Base-by-base conservation (phyloP, 2,888 invertebrate species). In the Pseudeuparius sepicola region DNA sequence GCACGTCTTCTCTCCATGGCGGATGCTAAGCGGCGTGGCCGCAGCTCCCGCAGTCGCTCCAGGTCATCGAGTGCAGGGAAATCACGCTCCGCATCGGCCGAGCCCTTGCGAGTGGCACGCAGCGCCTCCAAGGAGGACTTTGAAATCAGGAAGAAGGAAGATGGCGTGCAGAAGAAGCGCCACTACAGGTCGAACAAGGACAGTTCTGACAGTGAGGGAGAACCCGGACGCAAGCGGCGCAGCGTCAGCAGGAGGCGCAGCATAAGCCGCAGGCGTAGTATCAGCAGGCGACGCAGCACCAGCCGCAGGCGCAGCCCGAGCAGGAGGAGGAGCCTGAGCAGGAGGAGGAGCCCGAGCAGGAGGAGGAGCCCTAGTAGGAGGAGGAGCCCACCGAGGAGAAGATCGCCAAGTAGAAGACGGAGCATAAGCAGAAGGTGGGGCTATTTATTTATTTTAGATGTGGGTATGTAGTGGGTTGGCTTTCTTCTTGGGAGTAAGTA, bases 181-280 rank as follows among this genome's bases (percentile, higher is more conserved):
- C 88, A 89, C 45, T 90, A 90, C 56, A 73, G 88, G 15, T 86
- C 84, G 35, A 87, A 88, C 55, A 79, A 84, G 39, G 85, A 85
- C 53, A 85, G 59, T 40, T 54, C 55, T 3, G 55, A 54, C 39
- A 55, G 54, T 39, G 55, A 56, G 36, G 46, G 48, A 23, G 55
- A 64, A 56, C 65, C 63, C 20, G 62, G 53, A 27, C 56, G 50
- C 51, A 40, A 57, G 59, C 50, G 57, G 53, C 49, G 53, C 42
- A 56, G 55, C 14, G 37, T 47, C 9, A 50, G 57, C 5, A 45
- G 53, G 34, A 53, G 51, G 42, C 50, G 47, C 39, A 52, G 54
- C 63, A 60, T 68, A 64, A 50, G 66, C 55, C 48, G 63, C 56
- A 53, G 68, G 67, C 37, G 65, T 61, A 48, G 70, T 65, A 42